Evolutionary conservation across 1,140 invertebrate genomes (phyloP).

Genomic region (Pomacea maculata): DNA sequence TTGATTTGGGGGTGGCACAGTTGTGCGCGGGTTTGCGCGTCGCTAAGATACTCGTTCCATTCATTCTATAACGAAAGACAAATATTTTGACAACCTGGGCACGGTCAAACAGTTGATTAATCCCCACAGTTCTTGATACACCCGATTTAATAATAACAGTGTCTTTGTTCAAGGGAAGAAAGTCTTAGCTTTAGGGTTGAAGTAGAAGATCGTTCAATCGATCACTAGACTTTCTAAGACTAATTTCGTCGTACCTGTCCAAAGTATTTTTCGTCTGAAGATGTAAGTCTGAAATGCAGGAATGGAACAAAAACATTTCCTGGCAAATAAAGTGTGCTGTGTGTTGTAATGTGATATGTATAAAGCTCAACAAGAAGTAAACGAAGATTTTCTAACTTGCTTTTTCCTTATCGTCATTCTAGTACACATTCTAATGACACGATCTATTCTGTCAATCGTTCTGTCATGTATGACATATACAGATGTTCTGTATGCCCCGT

Average conservation of each 20-base stretch:
- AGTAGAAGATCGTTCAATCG: neutral
- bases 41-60: neutral
- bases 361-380: no score
- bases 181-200: neutral
- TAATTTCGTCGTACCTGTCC: neutral
- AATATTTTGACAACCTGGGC: neutral
- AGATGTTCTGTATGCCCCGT: neutral
- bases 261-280: neutral
- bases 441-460: neutral
- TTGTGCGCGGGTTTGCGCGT: neutral
- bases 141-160: neutral
- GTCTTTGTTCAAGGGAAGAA: neutral
- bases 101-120: neutral
- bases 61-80: neutral
- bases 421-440: neutral
- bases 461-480: neutral
- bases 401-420: neutral
- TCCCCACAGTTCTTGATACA: neutral
- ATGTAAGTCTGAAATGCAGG: neutral
- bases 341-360: no score
- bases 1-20: neutral
- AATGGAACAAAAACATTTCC: neutral
- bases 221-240: neutral
- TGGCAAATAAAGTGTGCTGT: neutral
- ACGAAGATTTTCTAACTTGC: no score